A percentile compares a stretch with the other conserved stretches of the same genome.
Evolutionary conservation across 2,888 invertebrate species (phyloP).

Genomic region (Fragum fragum): DNA sequence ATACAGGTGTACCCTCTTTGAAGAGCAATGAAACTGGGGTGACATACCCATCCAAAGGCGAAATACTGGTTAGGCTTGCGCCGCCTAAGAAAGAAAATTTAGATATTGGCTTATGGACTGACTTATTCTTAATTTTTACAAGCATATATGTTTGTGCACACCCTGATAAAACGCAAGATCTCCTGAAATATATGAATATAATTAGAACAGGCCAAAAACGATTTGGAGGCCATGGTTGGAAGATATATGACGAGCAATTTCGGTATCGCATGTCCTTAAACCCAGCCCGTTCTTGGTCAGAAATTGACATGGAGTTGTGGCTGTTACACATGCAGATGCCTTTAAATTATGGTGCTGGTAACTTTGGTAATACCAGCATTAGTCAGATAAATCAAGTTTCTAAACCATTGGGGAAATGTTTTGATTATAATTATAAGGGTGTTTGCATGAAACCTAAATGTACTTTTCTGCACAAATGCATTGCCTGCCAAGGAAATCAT

Average conservation of each 20-base stretch:
- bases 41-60: not conserved
- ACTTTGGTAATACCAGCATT: not conserved
- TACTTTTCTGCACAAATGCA: not conserved
- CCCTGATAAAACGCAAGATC: not conserved
- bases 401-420: not conserved
- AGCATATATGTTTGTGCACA: not conserved
- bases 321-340: not conserved
- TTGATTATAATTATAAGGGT: not conserved
- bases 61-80: too few species aligned
- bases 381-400: not conserved
- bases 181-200: not conserved
- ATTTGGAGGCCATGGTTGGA: not conserved
- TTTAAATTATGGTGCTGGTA: not conserved
- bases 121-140: not conserved
- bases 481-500: too few species aligned
- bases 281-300: too few species aligned
- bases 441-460: not conserved
- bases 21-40: too few species aligned
- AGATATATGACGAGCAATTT: not conserved
- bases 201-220: not conserved
- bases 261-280: not conserved
- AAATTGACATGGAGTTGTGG: not conserved
- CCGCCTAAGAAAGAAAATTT: too few species aligned
- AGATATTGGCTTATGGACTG: slow-evolving; percentile 3
- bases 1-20: not conserved